phyloP scores from a whole-genome alignment of 2,888 invertebrate species.

The Tipula vernalis region DNA sequence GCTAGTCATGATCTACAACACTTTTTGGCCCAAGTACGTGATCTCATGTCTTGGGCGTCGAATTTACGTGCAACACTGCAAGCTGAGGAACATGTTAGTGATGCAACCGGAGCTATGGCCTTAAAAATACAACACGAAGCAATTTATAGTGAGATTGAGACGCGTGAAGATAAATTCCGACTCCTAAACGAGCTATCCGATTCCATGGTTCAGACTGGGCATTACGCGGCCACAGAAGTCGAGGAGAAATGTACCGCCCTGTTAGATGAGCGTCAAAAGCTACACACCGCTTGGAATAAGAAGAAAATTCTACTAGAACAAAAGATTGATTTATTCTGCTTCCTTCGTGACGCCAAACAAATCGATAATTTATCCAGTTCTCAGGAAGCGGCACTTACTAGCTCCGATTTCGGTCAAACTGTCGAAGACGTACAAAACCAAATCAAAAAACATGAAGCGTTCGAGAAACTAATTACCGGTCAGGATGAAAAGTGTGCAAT shows the following conservation, averaged over 20 bases:
- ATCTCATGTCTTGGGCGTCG: slow-evolving; percentile 79
- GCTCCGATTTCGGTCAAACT: slow-evolving; percentile 59
- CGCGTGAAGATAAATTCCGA: slow-evolving; percentile 69
- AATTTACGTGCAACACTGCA: slow-evolving; percentile 63
- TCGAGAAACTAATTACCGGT: slow-evolving; percentile 78
- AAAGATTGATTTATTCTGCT: slow-evolving; percentile 85
- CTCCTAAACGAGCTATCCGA: slow-evolving; percentile 63
- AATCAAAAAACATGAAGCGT: slow-evolving; percentile 87
- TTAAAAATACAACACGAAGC: slow-evolving; percentile 73
- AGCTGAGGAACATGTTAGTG: slow-evolving; percentile 69
- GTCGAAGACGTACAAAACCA: slow-evolving; percentile 84
- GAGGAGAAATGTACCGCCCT: slow-evolving; percentile 66
- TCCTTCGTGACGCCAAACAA: slow-evolving; percentile 86
- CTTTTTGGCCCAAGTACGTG: slow-evolving; percentile 75
- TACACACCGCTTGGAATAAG: slow-evolving; percentile 77
- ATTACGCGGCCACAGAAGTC: slow-evolving; percentile 69
- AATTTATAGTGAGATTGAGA: slow-evolving; percentile 75
- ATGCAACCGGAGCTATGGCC: slow-evolving; percentile 68
- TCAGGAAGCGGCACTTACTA: slow-evolving; percentile 68
- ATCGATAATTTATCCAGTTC: slow-evolving; percentile 77
- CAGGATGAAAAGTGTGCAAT: slow-evolving; percentile 75
- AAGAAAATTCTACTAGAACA: slow-evolving; percentile 83
- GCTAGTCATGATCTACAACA: slow-evolving; percentile 82
- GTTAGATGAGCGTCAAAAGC: slow-evolving; percentile 61
- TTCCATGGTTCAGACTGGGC: slow-evolving; percentile 71